Base-by-base conservation (phyloP, 2,888 invertebrate species). In the Drosophila putrida region DNA sequence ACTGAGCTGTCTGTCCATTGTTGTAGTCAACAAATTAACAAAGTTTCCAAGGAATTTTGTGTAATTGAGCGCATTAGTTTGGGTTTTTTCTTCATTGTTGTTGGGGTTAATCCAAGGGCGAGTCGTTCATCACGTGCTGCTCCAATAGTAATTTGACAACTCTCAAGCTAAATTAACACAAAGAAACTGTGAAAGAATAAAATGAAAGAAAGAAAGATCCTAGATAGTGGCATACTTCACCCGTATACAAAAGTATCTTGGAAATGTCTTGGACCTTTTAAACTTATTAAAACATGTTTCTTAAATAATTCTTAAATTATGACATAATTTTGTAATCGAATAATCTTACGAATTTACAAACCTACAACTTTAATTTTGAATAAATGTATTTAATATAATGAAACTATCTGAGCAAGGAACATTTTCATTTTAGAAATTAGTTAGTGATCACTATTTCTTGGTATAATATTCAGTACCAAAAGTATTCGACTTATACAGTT, bases 11-110 rank as follows among this genome's bases (percentile, higher is more conserved):
- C 31, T 60, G 61, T 38, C 54, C 73, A 80, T 85, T 88, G 88
- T 85, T 84, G 68, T 77, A 78, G 80, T 75, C 78, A 87, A 87
- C 74, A 83, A 83, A 83, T 83, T 88, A 82, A 84, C 79, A 81
- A 83, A 82, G 75, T 87, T 86, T 83, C 82, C 80, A 65, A 84
- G 75, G 85, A 83, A 83, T 79, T 82, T 79, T 82, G 55, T 68
- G 80, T 84, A 82, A 81, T 87, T 82, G 82, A 77, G 84, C 72
- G 63, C 74, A 77, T 77, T 81, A 80, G 73, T 59, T 38, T 33
- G 44, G 54, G 55, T 36, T 44, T 46, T 57, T 20, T 20, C n/a
- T n/a, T n/a, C n/a, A n/a, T n/a, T n/a, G 20, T 20, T 20, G 20
- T 20, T 63, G 61, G 69, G 68, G 61, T 58, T 57, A 57, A 43